Percentiles rank a stretch among this genome's conserved stretches.
phyloP scores from a whole-genome alignment of 2,888 invertebrate species.

The Himalopsyche tibetana region DNA sequence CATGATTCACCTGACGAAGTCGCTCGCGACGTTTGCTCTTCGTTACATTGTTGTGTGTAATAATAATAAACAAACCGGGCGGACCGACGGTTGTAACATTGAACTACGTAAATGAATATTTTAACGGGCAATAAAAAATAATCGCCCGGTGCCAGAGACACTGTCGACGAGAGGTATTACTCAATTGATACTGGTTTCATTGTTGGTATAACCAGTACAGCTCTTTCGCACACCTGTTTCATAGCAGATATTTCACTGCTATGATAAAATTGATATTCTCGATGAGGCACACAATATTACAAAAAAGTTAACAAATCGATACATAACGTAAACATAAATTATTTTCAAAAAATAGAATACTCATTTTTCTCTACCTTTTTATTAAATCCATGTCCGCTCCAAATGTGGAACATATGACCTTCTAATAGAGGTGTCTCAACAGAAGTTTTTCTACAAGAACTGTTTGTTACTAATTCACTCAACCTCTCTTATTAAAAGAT shows the following conservation, averaged over 20 bases:
- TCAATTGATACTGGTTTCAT: neutral
- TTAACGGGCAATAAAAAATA: conserved; percentile 22
- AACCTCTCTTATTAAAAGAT: too few species aligned
- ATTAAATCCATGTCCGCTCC: too few species aligned
- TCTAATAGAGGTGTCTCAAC: too few species aligned
- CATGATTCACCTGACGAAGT: conserved; percentile 49
- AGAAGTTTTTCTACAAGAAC: too few species aligned
- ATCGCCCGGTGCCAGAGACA: neutral
- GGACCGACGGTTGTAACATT: conserved; percentile 45
- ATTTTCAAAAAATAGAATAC: too few species aligned
- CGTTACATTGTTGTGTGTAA: conserved; percentile 32
- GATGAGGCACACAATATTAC: too few species aligned
- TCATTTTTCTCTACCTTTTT: too few species aligned
- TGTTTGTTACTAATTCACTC: too few species aligned
- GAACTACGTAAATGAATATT: conserved; percentile 45
- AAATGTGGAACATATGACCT: too few species aligned
- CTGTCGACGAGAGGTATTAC: neutral
- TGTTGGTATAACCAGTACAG: neutral
- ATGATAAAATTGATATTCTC: too few species aligned
- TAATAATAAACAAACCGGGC: conserved; percentile 31
- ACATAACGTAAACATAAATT: too few species aligned
- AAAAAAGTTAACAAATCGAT: too few species aligned
- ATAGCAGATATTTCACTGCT: neutral
- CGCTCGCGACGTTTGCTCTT: conserved; percentile 4
- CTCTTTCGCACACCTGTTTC: neutral